Base-by-base conservation (phyloP, 2,113 vertebrate genomes). In the Amblyornis subalaris region DNA sequence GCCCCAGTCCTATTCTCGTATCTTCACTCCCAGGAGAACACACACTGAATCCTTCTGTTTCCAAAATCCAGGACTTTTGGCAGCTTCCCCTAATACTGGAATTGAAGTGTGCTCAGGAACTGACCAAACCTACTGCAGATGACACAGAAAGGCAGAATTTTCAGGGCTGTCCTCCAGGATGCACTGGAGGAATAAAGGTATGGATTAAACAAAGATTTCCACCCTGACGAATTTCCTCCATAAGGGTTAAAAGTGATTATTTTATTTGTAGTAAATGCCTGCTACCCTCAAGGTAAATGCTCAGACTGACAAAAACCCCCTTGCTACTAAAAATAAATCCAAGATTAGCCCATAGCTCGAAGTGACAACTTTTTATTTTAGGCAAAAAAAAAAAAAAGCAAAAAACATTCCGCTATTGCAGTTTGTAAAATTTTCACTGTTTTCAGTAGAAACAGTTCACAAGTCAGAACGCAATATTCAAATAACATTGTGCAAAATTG, bases 401-500 rank as follows among this genome's bases (percentile, higher is more conserved):
- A 25, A 82, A 91, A 95, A 83, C 91, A 95, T 96, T 95, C 94
- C 53, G 7, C 92, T 91, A 74, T 80, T 90, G 94, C 92, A 90
- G 60, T 77, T 93, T 84, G 72, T 94, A 96, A 95, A 91, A 69
- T 79, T 78, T 42, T 91, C 61, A 75, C 80, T 81, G 89, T 91
- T 89, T 86, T 86, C 91, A 75, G 21, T 72, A 90, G 57, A 96
- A 96, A 96, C 87, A 94, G 94, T 94, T 85, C 73, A 94, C 87
- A 92, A 95, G 44, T 94, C 94, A 89, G 93, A 96, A 95, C 12
- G 79, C 70, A 78, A 94, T 83, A 90, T 82, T 86, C 35, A 86
- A 94, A 92, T 60, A 93, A 94, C 87, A 89, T 94, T 96, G 94
- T 95, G 96, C 95, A 96, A 96, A 96, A 90, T 76, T 92, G 87